These are phyloP conservation scores for Darevskia mixta DNA, from an alignment of 2,797 vertebrate species.

Conservation along the genomic window DNA sequence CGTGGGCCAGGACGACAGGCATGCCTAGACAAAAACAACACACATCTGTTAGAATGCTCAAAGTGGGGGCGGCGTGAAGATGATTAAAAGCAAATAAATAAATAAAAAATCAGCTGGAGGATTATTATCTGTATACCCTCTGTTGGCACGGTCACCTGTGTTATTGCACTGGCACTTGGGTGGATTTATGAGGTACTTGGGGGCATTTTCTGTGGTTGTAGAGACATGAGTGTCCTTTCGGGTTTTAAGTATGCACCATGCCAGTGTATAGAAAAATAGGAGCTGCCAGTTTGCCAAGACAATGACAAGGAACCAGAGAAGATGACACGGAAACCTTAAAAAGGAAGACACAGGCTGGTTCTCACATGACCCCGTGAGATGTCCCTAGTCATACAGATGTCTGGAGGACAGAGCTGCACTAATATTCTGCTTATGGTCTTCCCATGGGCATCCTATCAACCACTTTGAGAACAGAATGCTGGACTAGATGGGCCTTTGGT, in stretches of 20 bases:
- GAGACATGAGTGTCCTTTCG: too few relatives aligned
- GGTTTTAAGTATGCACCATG: neutral
- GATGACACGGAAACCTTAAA: neutral
- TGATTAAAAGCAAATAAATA: conserved; percentile 29
- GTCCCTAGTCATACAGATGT: neutral
- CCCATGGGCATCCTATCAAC: too few relatives aligned
- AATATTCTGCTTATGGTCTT: too few relatives aligned
- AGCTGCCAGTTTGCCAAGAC: neutral
- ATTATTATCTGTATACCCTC: neutral
- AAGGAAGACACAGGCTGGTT: neutral
- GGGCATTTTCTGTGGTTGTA: neutral
- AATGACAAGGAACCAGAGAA: neutral
- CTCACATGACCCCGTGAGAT: neutral
- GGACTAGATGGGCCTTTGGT: too few relatives aligned
- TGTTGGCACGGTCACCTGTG: neutral
- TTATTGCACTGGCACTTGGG: neutral
- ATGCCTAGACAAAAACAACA: conserved; percentile 81
- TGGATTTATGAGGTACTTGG: neutral
- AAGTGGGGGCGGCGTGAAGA: conserved; percentile 26
- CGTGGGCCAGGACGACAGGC: conserved; percentile 89
- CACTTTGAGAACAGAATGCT: too few relatives aligned
- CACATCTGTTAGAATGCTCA: conserved; percentile 56
- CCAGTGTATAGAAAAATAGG: neutral
- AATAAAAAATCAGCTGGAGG: neutral
- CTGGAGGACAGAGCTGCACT: neutral